Base-by-base conservation (phyloP, 2,888 invertebrate species). In the Rhyacophila evoluta region DNA sequence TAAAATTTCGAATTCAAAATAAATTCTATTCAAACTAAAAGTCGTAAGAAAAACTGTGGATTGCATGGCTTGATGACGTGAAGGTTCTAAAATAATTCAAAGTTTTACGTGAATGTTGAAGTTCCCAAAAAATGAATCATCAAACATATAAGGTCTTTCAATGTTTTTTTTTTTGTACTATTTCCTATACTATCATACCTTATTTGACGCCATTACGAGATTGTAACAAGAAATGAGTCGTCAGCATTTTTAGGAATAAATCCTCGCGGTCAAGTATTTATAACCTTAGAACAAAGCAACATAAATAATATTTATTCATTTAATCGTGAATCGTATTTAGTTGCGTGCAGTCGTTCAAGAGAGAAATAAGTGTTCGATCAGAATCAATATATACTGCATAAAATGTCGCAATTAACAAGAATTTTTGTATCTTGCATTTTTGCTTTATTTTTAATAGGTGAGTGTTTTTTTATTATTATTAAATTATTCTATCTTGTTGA, bases 381-480 rank as follows among this genome's bases (percentile, higher is more conserved):
- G 6, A 33, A 33, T 4, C 29, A 33, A 33, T 33, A 19, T 55
- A 2, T 8, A 25, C 19, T 1, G 8, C 15, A 19, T 10, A 55
- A 12, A 19, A 55, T 55, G 55, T 55, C 55, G 25, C 55, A 19
- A 55, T 55, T 55, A 12, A 25, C 6, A 55, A 55, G 55, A 19
- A 27, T 74, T n/a, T n/a, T 74, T 68, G 37, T 68, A 68, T 67
- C 33, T 19, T 68, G 67, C 11, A 68, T 68, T n/a, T 27, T 74
- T 25, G 19, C 36, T 25, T 12, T 74, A 10, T 68, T 74, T 68
- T 68, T 68, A 27, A 74, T 68, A 0, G 74, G 74, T 74, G 68
- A 74, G 67, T 68, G 29, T n/a, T n/a, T n/a, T n/a, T n/a, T n/a
- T n/a, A n/a, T n/a, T n/a, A n/a, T n/a, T n/a, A n/a, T n/a, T n/a